Percentiles rank a stretch among this genome's conserved stretches.
Evolutionary conservation across 2,113 vertebrate genomes (phyloP).

Genomic region (Calonectris borealis): DNA sequence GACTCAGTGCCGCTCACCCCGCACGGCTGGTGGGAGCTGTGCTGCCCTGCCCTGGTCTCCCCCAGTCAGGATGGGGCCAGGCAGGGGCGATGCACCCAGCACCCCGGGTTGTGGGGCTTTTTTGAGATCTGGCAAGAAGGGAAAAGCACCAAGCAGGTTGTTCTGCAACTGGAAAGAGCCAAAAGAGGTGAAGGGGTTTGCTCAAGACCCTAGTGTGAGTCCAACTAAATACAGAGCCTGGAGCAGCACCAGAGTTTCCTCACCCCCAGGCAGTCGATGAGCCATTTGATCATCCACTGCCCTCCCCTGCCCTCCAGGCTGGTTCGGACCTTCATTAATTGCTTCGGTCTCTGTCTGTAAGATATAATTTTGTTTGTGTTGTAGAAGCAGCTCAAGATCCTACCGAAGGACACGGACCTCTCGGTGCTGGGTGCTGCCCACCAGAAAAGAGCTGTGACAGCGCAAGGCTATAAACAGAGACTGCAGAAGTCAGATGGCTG

Average conservation of each 20-base stretch:
- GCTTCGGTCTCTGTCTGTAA: not conserved
- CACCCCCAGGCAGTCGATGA: not conserved
- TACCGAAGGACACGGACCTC: rapidly evolving
- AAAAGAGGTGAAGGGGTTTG: not conserved
- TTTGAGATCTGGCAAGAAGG: not conserved
- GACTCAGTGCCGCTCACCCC: rapidly evolving
- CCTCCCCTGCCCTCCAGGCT: not conserved
- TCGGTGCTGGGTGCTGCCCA: not conserved
- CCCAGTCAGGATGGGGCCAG: rapidly evolving
- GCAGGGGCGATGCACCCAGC: not conserved
- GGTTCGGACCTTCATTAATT: not conserved
- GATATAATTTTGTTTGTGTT: not conserved
- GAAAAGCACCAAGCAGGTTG: not conserved
- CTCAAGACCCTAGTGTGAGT: not conserved
- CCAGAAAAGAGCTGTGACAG: not conserved
- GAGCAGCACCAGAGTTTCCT: not conserved
- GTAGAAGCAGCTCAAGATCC: not conserved
- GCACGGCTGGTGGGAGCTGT: rapidly evolving
- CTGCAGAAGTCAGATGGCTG: not conserved
- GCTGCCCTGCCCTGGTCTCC: not conserved
- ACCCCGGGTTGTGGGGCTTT: rapidly evolving
- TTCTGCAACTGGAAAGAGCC: not conserved
- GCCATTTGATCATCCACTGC: not conserved
- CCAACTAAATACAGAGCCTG: not conserved
- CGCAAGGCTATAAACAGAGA: not conserved